These are phyloP conservation scores for Formicarius rufipectus DNA, from an alignment of 2,113 vertebrate genomes.

Conservation along the genomic window DNA sequence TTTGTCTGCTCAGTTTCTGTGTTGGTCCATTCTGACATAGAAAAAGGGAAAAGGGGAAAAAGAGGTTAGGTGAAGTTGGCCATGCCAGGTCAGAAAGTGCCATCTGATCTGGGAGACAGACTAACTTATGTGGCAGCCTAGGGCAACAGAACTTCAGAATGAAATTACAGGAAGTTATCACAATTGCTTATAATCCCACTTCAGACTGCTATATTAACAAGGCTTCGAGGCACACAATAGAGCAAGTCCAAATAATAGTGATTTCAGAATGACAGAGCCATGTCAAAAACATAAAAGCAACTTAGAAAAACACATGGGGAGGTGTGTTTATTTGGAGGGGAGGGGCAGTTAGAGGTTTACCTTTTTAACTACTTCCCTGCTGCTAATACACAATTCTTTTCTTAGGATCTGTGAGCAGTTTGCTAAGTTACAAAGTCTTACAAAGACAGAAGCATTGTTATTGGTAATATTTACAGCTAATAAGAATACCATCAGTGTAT, in stretches of 20 bases:
- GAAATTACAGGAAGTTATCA: slow-evolving; percentile 55
- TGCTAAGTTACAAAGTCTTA: background rate
- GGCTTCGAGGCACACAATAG: slow-evolving; percentile 34
- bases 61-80: background rate
- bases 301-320: background rate
- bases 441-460: background rate
- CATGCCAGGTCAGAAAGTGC: slow-evolving; percentile 38
- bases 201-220: slow-evolving; percentile 58
- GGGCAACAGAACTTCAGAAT: slow-evolving; percentile 45
- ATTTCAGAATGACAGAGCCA: slow-evolving; percentile 58
- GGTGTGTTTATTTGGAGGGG: background rate
- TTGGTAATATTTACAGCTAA: background rate
- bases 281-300: slow-evolving; percentile 53
- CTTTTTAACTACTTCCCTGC: background rate
- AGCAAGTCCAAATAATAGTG: slow-evolving; percentile 48
- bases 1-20: background rate
- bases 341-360: background rate
- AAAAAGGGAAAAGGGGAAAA: background rate
- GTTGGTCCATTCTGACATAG: background rate
- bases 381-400: background rate
- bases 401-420: background rate
- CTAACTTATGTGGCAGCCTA: slow-evolving; percentile 32
- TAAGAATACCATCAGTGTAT: background rate
- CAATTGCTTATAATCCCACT: slow-evolving; percentile 55
- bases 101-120: background rate